phyloP scores from a whole-genome alignment of 1,140 invertebrate genomes.

The Trinorchestia longiramus region DNA sequence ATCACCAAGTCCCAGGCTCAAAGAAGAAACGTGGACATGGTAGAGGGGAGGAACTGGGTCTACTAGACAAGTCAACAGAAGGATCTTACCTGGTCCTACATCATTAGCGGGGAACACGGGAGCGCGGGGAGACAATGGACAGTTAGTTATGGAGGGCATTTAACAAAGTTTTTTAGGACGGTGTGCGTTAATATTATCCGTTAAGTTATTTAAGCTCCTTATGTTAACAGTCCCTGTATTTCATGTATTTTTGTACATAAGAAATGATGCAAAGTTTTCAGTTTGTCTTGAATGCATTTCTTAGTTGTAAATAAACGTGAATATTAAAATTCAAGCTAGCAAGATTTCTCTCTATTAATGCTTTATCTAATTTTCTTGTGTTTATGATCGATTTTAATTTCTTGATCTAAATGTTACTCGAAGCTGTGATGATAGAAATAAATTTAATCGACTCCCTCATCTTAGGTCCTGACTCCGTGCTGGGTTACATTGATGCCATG shows the following conservation, averaged over 20 bases:
- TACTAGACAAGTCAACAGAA: constrained; percentile 21
- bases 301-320: not conserved
- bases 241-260: not conserved
- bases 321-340: not conserved
- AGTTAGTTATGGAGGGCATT: constrained; percentile 47
- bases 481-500: not conserved
- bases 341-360: not conserved
- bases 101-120: constrained; percentile 11
- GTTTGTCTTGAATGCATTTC: not conserved
- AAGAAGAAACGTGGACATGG: not conserved
- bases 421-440: not conserved
- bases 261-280: not conserved
- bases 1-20: not conserved
- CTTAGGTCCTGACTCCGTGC: not conserved
- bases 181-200: not conserved
- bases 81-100: constrained; percentile 52
- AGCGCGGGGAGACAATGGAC: constrained; percentile 22
- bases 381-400: not conserved
- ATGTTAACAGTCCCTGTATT: not conserved
- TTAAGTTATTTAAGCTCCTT: not conserved
- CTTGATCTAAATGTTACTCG: not conserved
- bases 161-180: constrained; percentile 5
- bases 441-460: not conserved
- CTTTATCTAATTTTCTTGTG: not conserved
- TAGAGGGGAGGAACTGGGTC: not conserved